Base-by-base conservation (phyloP, 2,113 vertebrate species). In the Eurypyga helias region DNA sequence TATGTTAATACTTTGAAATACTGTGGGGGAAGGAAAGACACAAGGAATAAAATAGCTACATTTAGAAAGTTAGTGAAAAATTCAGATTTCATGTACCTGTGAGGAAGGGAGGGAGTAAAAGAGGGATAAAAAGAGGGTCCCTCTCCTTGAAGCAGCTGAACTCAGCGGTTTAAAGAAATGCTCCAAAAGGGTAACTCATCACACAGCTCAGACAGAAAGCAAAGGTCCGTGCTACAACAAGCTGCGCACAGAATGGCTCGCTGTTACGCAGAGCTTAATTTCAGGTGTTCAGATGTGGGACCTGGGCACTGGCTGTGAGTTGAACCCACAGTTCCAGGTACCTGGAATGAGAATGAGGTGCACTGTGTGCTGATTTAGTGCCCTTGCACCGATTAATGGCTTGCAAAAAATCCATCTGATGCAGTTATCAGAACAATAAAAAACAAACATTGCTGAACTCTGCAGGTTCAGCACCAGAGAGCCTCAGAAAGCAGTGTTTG, bases 271-370 rank as follows among this genome's bases (percentile, higher is more conserved):
- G n/a, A 57, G 41, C 66, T 61, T 49, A 13, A 61, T 61, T 61
- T 58, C 76, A 80, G 75, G 33, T 36, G 12, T 61, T 41, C 64
- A 76, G 41, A 66, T 34, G 17, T 49, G n/a, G 48, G 38, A 69
- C 52, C 41, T 69, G 31, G 28, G 28, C 43, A 36, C 28, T 11
- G 57, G 21, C 66, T 26, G 13, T 25, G 31, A 65, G 28, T 7
- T 83, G 55, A 90, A 43, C 11, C 13, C 28, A 8, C 4, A 36
- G 14, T 23, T 70, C 34, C 71, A 57, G 51, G 49, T 43, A 49
- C 0, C 0, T 10, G 25, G 20, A 83, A 89, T 49, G n/a, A 83
- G 66, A 69, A 36, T 17, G 5, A 87, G 41, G 18, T 0, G 0
- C 11, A 13, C 2, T 69, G 12, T n/a, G 57, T 25, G 29, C 83